phyloP scores from a whole-genome alignment of 2,888 invertebrate genomes.

The Harpagoxenus sublaevis region DNA sequence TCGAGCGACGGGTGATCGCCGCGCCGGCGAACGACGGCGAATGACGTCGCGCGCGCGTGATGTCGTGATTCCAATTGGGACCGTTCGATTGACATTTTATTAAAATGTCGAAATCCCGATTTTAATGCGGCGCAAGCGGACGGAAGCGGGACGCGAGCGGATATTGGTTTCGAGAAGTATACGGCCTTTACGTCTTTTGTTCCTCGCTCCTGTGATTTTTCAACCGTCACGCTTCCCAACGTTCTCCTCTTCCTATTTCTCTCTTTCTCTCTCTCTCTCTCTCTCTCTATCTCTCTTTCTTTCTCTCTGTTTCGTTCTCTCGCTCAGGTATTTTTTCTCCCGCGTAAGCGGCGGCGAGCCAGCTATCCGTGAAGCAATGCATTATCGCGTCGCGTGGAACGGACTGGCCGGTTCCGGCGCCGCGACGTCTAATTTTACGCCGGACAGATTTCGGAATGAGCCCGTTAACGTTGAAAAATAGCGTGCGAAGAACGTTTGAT shows the following conservation, averaged over 20 bases:
- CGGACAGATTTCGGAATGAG: conserved; percentile 51
- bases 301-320: not conserved
- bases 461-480: conserved; percentile 27
- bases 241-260: not conserved
- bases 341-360: conserved; percentile 2
- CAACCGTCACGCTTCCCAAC: not conserved
- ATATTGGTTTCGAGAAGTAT: conserved; percentile 20
- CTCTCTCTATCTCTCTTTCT: not conserved
- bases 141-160: conserved; percentile 2
- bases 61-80: not conserved
- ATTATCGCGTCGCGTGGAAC: conserved; percentile 8
- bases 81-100: conserved; percentile 49
- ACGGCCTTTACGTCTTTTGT: not conserved
- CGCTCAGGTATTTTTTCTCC: not conserved
- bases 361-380: conserved; percentile 5
- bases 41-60: no score
- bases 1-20: conserved; percentile 3
- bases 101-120: conserved; percentile 42
- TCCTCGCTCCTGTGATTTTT: conserved; percentile 5
- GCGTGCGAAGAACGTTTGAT: not conserved
- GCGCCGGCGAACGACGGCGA: not conserved
- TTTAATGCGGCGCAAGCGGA: conserved; percentile 3
- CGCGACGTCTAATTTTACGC: conserved; percentile 56
- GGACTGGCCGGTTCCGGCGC: conserved; percentile 10
- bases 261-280: not conserved